These are phyloP conservation scores for Pelagia noctiluca DNA, from an alignment of 30 jellyfish, hydroid and myxozoan species.

Conservation along the genomic window DNA sequence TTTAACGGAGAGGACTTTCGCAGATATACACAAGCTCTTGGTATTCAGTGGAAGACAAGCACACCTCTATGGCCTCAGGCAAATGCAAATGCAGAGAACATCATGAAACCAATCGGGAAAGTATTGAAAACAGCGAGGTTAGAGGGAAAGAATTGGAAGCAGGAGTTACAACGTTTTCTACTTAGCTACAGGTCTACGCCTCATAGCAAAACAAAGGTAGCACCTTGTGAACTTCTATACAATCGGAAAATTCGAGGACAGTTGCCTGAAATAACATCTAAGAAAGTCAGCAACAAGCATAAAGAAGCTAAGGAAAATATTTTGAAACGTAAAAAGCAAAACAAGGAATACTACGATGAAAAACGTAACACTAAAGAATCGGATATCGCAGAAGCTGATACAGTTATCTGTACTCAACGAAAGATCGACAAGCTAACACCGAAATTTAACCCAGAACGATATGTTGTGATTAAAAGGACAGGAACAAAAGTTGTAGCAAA, in stretches of 20 bases:
- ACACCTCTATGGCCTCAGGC: constrained; percentile 36
- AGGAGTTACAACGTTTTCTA: constrained; percentile 52
- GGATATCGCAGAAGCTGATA: constrained; percentile 36
- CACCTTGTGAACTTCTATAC: constrained; percentile 56
- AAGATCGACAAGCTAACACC: constrained; percentile 27
- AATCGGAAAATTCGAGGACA: constrained; percentile 34
- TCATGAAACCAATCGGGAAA: constrained; percentile 37
- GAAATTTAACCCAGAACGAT: constrained; percentile 50
- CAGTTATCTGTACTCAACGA: constrained; percentile 34
- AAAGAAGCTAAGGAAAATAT: constrained; percentile 24
- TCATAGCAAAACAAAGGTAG: constrained; percentile 49
- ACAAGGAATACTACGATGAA: constrained; percentile 11
- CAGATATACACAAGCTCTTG: not conserved
- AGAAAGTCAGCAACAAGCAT: constrained; percentile 41
- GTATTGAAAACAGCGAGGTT: constrained; percentile 34
- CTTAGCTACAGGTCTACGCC: constrained; percentile 51
- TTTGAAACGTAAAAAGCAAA: not conserved
- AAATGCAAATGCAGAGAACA: constrained; percentile 48
- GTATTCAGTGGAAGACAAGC: not conserved
- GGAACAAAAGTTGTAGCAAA: constrained; percentile 56
- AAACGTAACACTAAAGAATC: constrained; percentile 16
- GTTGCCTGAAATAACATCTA: constrained; percentile 54
- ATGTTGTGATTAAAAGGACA: not conserved
- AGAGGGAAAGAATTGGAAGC: constrained; percentile 65
- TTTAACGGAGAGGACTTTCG: constrained; percentile 18